Base-by-base conservation (phyloP, 2,797 vertebrate species). In the Sebastes oblongus region DNA sequence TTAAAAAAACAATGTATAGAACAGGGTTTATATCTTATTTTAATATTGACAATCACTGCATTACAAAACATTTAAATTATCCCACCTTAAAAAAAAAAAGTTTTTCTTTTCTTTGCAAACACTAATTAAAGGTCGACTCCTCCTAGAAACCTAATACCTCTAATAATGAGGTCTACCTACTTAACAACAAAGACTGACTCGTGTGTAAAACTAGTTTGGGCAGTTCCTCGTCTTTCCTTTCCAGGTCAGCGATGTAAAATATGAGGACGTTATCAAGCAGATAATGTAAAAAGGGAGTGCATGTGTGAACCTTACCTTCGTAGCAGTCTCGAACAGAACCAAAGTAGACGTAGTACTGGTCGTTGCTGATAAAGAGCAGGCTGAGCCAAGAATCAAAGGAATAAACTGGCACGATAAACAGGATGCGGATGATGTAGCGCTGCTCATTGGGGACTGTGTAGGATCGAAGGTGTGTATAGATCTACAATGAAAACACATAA, bases 371-470 rank as follows among this genome's bases (percentile, higher is more conserved):
- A 88, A 99, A 96, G 64, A 99, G 96, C 65, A 99, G 97, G 93
- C 98, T 99, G 82, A 99, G 97, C 98, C 98, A 99, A 10, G 98
- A 99, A 89, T 98, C 97, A 0, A 98, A 98, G 88, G 98, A 95
- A 0, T 98, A 99, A 83, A 99, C 89, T 1, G 98, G 98, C 52
- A 99, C 98, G 0, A 99, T 97, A 79, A 99, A 96, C 32, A 99
- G 96, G 89, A 99, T 98, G 72, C 98, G 97, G 86, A 99, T 97
- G 93, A 99, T 97, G 91, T 98, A 99, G 61, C 98, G 97, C 94
- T 99, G 98, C 92, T 99, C 97, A 0, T 96, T 97, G 36, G 98
- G 98, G 3, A 96, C 82, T 0, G 96, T 97, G 95, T 99, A 99
- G 65, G 97, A 97, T 54, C 93, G 95, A 78, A 99, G 96, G 92